These are phyloP conservation scores for Orientallactaga sibirica DNA, from an alignment of 2,797 vertebrate species.

Conservation along the genomic window DNA sequence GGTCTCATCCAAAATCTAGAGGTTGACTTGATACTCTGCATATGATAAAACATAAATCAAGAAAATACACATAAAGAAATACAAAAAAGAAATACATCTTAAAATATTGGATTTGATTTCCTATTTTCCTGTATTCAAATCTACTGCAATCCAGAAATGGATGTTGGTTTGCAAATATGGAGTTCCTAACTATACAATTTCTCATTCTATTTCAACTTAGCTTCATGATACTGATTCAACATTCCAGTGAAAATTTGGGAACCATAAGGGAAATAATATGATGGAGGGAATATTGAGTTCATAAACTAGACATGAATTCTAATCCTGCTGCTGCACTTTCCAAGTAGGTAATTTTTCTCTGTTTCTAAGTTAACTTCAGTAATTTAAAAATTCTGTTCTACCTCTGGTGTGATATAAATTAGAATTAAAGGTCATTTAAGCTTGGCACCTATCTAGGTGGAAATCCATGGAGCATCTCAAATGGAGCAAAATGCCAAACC, in stretches of 20 bases:
- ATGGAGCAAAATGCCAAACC: not conserved
- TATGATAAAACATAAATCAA: not conserved
- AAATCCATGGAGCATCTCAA: not conserved
- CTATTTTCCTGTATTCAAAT: not conserved
- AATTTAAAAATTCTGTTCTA: slow-evolving; percentile 55
- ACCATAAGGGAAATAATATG: not conserved
- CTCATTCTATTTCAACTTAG: slow-evolving; percentile 37
- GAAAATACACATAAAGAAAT: not conserved
- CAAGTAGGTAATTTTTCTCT: not conserved
- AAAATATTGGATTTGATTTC: slow-evolving; percentile 20
- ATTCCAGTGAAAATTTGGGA: slow-evolving; percentile 3
- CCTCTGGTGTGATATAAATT: not conserved
- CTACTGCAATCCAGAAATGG: not conserved
- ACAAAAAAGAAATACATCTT: not conserved
- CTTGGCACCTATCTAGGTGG: not conserved
- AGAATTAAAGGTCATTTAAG: not conserved
- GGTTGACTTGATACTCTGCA: not conserved
- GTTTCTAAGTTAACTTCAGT: not conserved
- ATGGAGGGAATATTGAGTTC: not conserved
- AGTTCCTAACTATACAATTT: slow-evolving; percentile 15
- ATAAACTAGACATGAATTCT: not conserved
- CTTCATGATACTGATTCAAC: not conserved
- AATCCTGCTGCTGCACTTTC: not conserved
- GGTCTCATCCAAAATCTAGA: not conserved
- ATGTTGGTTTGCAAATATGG: not conserved